These are phyloP conservation scores for Eupleurogrammus muticus DNA, from an alignment of 2,797 vertebrate species.

Conservation along the genomic window DNA sequence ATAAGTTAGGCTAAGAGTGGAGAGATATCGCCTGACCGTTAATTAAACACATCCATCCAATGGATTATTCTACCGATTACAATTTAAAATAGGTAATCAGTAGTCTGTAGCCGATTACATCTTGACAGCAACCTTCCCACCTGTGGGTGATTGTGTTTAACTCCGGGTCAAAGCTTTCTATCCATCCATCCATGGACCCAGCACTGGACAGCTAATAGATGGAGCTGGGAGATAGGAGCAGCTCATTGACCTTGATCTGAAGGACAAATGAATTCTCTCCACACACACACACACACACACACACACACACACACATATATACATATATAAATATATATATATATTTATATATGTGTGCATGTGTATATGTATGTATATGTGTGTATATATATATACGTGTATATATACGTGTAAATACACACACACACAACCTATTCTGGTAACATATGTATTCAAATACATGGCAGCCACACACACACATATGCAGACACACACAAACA, in stretches of 20 bases:
- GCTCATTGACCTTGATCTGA: slow-evolving; percentile 66
- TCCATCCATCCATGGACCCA: slow-evolving; percentile 50
- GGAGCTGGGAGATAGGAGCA: slow-evolving; percentile 50
- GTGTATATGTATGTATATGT: too few species aligned
- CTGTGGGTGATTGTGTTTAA: slow-evolving; percentile 56
- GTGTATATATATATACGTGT: too few species aligned
- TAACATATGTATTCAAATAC: background rate
- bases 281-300: background rate
- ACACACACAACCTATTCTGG: background rate
- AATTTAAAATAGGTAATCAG: slow-evolving; percentile 64
- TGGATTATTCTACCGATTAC: slow-evolving; percentile 51
- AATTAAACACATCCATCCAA: slow-evolving; percentile 51
- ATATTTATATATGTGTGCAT: too few species aligned
- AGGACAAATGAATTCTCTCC: slow-evolving; percentile 56
- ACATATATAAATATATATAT: too few species aligned
- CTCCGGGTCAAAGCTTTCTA: slow-evolving; percentile 52
- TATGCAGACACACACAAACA: too few species aligned
- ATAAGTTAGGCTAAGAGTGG: background rate
- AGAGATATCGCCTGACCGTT: slow-evolving; percentile 24
- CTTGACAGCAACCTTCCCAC: slow-evolving; percentile 43
- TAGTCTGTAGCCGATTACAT: slow-evolving; percentile 56
- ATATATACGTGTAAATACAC: too few species aligned
- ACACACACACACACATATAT: too few species aligned
- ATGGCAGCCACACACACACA: background rate
- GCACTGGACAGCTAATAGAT: slow-evolving; percentile 72